Percentiles rank a stretch among this genome's conserved stretches.
These are phyloP conservation scores for Coptodon rendalli DNA, from an alignment of 2,113 vertebrate genomes.

Conservation along the genomic window DNA sequence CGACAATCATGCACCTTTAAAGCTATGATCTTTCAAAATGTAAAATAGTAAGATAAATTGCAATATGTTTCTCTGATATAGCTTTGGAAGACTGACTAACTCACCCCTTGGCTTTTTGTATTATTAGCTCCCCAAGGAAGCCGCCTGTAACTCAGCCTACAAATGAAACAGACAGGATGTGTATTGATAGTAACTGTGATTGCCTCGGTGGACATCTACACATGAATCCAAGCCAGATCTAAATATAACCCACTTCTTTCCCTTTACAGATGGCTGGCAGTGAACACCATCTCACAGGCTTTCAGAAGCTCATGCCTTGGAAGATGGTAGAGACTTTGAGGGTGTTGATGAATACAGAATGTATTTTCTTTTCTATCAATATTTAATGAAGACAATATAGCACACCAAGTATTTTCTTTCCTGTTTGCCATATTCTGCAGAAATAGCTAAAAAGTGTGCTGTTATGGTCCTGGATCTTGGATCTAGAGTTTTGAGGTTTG, in stretches of 20 bases:
- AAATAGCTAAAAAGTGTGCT: neutral
- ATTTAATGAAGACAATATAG: slow-evolving; percentile 22
- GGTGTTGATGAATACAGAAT: slow-evolving; percentile 10
- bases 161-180: slow-evolving; percentile 7
- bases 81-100: neutral
- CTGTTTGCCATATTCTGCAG: neutral
- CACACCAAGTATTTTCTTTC: neutral
- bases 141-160: neutral
- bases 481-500: neutral
- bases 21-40: neutral
- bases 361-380: slow-evolving; percentile 15
- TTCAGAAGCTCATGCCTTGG: slow-evolving; percentile 29
- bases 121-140: neutral
- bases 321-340: slow-evolving; percentile 19
- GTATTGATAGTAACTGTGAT: slow-evolving; percentile 1
- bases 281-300: neutral
- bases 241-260: slow-evolving; percentile 23
- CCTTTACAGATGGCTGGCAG: slow-evolving; percentile 31
- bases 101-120: neutral
- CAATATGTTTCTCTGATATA: neutral
- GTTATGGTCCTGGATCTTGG: neutral
- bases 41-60: neutral
- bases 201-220: neutral
- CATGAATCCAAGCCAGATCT: slow-evolving; percentile 5
- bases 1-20: neutral